phyloP scores from a whole-genome alignment of 2,888 invertebrate genomes.

The Eurois occulta region DNA sequence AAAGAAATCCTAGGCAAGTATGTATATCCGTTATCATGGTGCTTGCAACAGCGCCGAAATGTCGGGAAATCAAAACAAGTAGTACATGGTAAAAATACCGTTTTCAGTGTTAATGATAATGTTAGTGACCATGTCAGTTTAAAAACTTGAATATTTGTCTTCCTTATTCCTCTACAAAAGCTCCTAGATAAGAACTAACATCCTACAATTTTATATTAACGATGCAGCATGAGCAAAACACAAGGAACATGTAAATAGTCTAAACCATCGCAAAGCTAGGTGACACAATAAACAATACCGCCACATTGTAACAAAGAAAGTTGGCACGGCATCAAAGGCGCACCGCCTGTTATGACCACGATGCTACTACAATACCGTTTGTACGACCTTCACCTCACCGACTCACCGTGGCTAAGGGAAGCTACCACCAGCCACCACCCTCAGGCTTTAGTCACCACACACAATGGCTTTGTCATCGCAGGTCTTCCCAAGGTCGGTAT shows the following conservation, averaged over 20 bases:
- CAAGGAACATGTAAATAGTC: slow-evolving; percentile 47
- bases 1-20: neutral
- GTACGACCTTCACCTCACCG: slow-evolving; percentile 67
- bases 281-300: slow-evolving; percentile 64
- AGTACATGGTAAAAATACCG: too few species aligned
- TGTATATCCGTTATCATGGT: too few species aligned
- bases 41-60: too few species aligned
- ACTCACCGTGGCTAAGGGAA: slow-evolving; percentile 66
- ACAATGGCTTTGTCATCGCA: slow-evolving; percentile 87
- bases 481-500: slow-evolving; percentile 78
- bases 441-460: slow-evolving; percentile 83
- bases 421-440: slow-evolving; percentile 80
- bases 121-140: too few species aligned
- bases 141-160: neutral
- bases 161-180: slow-evolving; percentile 8
- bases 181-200: slow-evolving; percentile 11
- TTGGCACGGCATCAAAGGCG: slow-evolving; percentile 66
- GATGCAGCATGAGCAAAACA: slow-evolving; percentile 22
- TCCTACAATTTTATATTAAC: slow-evolving; percentile 20
- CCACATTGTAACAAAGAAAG: slow-evolving; percentile 61
- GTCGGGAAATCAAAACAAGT: too few species aligned
- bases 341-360: slow-evolving; percentile 70
- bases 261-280: slow-evolving; percentile 58
- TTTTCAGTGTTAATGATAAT: too few species aligned
- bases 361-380: slow-evolving; percentile 73